Base-by-base conservation (phyloP, 2,797 vertebrate species). In the Diplodus puntazzo region DNA sequence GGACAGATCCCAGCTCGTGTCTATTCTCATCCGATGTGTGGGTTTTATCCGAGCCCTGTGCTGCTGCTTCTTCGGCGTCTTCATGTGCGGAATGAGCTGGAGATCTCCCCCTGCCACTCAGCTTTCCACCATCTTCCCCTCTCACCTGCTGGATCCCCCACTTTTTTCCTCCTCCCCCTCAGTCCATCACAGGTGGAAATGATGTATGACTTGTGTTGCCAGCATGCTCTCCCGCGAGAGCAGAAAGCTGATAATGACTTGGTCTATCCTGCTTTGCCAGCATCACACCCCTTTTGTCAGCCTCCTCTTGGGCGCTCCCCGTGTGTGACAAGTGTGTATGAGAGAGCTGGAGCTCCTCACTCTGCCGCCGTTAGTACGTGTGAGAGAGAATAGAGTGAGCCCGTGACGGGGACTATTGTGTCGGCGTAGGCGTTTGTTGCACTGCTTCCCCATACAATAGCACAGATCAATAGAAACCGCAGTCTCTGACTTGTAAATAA, bases 241-340 rank as follows among this genome's bases (percentile, higher is more conserved):
- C 76, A 69, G 80, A 86, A 88, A 90, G 88, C 83, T 88, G 91
- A 92, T 93, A 92, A 92, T 92, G 90, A 93, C 89, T 89, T 58
- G 65, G 80, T 83, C 67, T 84, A 73, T 73, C 82, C 85, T 80
- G 68, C 78, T 81, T 87, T 73, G 67, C 82, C 62, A 13, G 55
- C 83, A 83, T 85, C 81, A 79, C 84, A 79, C 74, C 81, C 84
- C 72, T 43, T 83, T 80, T 88, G 82, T 82, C 86, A 73, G 58
- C 77, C 75, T 80, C 73, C 70, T 83, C 43, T 34, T 49, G 80
- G 79, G 78, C 1, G 0, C 64, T 89, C 72, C 82, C 53, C 67
- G 60, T 55, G 77, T 79, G 74, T 83, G 84, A 91, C 77, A 79
- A 82, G 86, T 81, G 68, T 65, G 82, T n/a, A 23, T 58, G 50